Conservation (phyloP, 2,797 vertebrate species). For the Brachyalestes nurse region DNA sequence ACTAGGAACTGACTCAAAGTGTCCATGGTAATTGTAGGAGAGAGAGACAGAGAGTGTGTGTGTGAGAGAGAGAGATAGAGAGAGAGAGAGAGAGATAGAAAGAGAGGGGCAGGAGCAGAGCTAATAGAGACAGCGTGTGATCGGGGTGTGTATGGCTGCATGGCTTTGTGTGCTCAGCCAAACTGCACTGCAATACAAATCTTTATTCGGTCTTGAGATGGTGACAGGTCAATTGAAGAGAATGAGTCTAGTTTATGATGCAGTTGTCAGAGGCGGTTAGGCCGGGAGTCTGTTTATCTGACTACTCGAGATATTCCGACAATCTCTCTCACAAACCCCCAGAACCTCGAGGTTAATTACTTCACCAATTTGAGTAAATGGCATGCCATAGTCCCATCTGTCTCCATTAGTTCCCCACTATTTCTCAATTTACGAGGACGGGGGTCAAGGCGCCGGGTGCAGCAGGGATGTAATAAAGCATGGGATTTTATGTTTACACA, state of each 20-base stretch:
- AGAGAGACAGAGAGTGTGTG: no score
- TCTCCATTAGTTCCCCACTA: slow-evolving; percentile 92
- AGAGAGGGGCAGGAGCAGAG: not conserved
- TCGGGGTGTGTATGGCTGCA: slow-evolving; percentile 20
- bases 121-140: slow-evolving; percentile 1
- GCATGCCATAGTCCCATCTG: slow-evolving; percentile 93
- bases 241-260: slow-evolving; percentile 93
- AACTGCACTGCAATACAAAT: slow-evolving; percentile 89
- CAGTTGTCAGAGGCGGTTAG: slow-evolving; percentile 91
- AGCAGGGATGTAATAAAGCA: slow-evolving; percentile 91
- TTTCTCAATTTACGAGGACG: slow-evolving; percentile 92
- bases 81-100: slow-evolving; percentile 18
- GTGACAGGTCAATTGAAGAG: slow-evolving; percentile 92
- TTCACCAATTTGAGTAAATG: slow-evolving; percentile 94
- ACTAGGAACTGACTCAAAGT: not conserved
- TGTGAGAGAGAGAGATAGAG: slow-evolving; percentile 20
- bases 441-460: slow-evolving; percentile 87
- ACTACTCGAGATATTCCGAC: slow-evolving; percentile 84
- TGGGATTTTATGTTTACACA: slow-evolving; percentile 91
- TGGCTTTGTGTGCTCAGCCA: slow-evolving; percentile 71
- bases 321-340: slow-evolving; percentile 88
- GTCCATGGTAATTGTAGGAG: not conserved
- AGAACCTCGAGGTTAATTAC: slow-evolving; percentile 94
- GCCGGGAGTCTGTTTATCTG: slow-evolving; percentile 87
- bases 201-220: slow-evolving; percentile 90